Conservation (phyloP, 2,113 vertebrate genomes). For the Madoqua kirkii region DNA sequence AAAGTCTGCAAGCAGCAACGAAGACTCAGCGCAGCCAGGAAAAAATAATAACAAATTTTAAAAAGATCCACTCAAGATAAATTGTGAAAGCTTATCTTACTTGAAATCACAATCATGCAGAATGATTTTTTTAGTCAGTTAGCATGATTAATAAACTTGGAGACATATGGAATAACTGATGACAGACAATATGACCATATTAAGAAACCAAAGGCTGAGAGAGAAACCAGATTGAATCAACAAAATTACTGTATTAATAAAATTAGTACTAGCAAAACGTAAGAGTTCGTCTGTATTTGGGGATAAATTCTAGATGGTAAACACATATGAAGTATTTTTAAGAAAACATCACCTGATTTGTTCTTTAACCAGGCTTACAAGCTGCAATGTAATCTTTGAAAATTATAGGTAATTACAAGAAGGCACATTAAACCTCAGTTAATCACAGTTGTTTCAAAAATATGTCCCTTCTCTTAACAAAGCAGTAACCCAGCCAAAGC, state of each 20-base stretch:
- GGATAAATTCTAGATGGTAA: constrained; percentile 24
- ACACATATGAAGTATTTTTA: constrained; percentile 17
- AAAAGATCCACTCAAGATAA: background rate
- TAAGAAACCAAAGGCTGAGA: constrained; percentile 21
- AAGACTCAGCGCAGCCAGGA: background rate
- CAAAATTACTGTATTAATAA: background rate
- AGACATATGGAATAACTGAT: constrained; percentile 34
- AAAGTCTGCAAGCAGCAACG: background rate
- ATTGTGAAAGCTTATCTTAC: background rate
- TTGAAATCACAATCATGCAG: background rate
- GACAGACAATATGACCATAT: background rate
- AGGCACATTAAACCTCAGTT: constrained; percentile 61
- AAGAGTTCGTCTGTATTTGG: background rate
- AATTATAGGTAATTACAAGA: constrained; percentile 66
- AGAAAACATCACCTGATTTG: constrained; percentile 44
- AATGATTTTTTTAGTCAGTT: background rate
- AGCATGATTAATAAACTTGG: constrained; percentile 17
- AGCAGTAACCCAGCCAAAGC: constrained; percentile 57
- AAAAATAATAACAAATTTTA: background rate
- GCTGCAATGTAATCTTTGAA: constrained; percentile 62
- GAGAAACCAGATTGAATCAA: background rate
- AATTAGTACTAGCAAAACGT: constrained; percentile 21
- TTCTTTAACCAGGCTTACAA: constrained; percentile 57
- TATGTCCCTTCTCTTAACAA: constrained; percentile 66
- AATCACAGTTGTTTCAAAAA: constrained; percentile 73